Percentiles rank a stretch among this genome's conserved stretches.
Conservation (phyloP, 2,113 vertebrate genomes). For the Anguilla japonica region DNA sequence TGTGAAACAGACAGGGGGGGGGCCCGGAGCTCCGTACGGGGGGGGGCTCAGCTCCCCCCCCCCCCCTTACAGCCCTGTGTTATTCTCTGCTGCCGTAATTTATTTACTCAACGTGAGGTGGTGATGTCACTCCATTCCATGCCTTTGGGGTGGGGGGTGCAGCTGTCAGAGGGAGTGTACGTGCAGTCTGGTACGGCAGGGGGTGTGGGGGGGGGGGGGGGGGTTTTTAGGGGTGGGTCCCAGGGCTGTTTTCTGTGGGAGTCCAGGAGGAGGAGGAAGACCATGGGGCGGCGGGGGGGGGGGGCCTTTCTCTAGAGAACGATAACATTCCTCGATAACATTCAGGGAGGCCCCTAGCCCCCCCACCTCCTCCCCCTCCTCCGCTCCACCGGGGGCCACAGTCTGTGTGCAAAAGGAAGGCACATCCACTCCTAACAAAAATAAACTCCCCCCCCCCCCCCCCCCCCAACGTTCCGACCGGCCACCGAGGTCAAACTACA, state of each 20-base stretch:
- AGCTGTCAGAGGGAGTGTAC: neutral
- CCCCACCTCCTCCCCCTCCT: neutral
- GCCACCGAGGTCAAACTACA: neutral
- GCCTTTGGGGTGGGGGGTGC: too few species aligned
- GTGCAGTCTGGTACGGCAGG: neutral
- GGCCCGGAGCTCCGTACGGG: too few species aligned
- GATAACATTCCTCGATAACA: conserved; percentile 59
- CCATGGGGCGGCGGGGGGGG: neutral
- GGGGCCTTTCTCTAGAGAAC: conserved; percentile 51
- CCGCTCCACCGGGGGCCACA: conserved; percentile 38
- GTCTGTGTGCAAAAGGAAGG: conserved; percentile 67
- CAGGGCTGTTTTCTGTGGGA: conserved; percentile 4
- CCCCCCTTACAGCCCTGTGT: too few species aligned
- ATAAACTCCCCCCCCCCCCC: conserved; percentile 43
- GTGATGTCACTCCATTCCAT: neutral
- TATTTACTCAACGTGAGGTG: neutral
- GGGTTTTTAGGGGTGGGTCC: neutral
- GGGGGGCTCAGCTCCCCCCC: too few species aligned
- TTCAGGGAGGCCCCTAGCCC: conserved; percentile 40
- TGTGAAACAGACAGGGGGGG: neutral
- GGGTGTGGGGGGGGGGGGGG: conserved; percentile 23
- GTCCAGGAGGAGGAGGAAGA: conserved; percentile 2
- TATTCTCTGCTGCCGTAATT: too few species aligned
- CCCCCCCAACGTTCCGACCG: neutral
- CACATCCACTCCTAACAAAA: conserved; percentile 63